Evolutionary conservation across 1,140 invertebrate genomes (phyloP).

Genomic region (Diploscapter pachys): DNA sequence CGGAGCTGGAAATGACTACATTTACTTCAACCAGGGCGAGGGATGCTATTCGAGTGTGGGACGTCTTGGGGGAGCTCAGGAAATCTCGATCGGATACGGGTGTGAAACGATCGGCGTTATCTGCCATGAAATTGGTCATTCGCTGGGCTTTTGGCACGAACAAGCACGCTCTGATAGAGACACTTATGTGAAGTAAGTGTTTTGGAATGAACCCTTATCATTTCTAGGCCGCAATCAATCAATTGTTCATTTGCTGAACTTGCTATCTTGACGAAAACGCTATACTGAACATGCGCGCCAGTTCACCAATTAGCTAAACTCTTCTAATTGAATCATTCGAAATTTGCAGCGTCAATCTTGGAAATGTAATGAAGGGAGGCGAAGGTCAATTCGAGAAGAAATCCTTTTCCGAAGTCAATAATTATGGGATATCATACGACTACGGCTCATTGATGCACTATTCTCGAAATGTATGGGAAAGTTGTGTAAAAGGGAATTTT

Average conservation of each 20-base stretch:
- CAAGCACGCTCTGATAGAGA: slow-evolving; percentile 49
- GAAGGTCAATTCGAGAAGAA: slow-evolving; percentile 32
- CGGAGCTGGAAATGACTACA: slow-evolving; percentile 22
- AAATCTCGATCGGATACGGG: slow-evolving; percentile 37
- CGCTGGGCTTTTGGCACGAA: slow-evolving; percentile 58
- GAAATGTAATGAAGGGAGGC: slow-evolving; percentile 19
- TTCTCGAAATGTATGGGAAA: slow-evolving; percentile 4
- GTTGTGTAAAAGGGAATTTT: background rate
- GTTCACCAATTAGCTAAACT: no score
- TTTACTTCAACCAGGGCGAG: slow-evolving; percentile 19
- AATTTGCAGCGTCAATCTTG: slow-evolving; percentile 2
- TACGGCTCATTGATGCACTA: slow-evolving; percentile 42
- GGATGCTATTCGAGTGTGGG: slow-evolving; percentile 41
- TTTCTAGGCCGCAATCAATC: background rate
- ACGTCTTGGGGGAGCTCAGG: slow-evolving; percentile 30
- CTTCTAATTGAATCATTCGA: background rate
- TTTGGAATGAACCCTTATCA: background rate
- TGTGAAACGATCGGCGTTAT: slow-evolving; percentile 39
- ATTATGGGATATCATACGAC: slow-evolving; percentile 37
- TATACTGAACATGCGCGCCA: slow-evolving; percentile 10
- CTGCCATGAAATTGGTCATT: slow-evolving; percentile 61
- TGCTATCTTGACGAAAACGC: slow-evolving; percentile 22
- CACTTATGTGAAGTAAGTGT: slow-evolving; percentile 32
- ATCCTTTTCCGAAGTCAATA: slow-evolving; percentile 23
- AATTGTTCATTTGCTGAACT: no score